These are phyloP conservation scores for Ceramica pisi DNA, from an alignment of 2,888 invertebrate species.

Conservation along the genomic window DNA sequence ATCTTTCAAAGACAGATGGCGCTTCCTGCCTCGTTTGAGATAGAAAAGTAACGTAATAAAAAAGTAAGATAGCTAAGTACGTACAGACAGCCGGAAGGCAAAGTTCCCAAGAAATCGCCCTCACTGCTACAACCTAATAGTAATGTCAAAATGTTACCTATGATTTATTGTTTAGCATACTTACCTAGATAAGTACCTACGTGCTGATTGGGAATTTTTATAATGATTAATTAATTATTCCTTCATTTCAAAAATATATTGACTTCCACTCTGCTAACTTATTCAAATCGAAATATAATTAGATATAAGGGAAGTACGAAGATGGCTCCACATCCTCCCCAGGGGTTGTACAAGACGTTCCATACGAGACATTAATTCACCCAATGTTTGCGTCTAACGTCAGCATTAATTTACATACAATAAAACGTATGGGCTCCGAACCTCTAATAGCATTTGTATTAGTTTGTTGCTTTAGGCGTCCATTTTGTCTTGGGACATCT, in stretches of 20 bases:
- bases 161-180: too few relatives aligned
- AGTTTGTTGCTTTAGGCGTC: constrained; percentile 61
- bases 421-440: constrained; percentile 75
- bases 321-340: constrained; percentile 65
- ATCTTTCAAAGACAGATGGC: constrained; percentile 28
- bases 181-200: too few relatives aligned
- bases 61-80: too few relatives aligned
- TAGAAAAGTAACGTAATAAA: too few relatives aligned
- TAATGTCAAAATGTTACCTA: not conserved
- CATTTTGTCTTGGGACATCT: not conserved
- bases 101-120: too few relatives aligned
- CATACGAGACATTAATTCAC: constrained; percentile 82
- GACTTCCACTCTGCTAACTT: constrained; percentile 30
- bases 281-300: constrained; percentile 56
- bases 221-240: not conserved
- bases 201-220: too few relatives aligned
- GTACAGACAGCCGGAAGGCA: too few relatives aligned
- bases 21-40: constrained; percentile 5
- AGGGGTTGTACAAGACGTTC: constrained; percentile 70
- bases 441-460: constrained; percentile 76
- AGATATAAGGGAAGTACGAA: constrained; percentile 61
- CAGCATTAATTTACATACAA: constrained; percentile 84
- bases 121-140: not conserved
- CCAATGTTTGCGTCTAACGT: constrained; percentile 83
- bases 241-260: constrained; percentile 26